Percentiles rank a stretch among this genome's conserved stretches.
Evolutionary conservation across 2,113 vertebrate species (phyloP).

Genomic region (Urocynchramus pylzowi): DNA sequence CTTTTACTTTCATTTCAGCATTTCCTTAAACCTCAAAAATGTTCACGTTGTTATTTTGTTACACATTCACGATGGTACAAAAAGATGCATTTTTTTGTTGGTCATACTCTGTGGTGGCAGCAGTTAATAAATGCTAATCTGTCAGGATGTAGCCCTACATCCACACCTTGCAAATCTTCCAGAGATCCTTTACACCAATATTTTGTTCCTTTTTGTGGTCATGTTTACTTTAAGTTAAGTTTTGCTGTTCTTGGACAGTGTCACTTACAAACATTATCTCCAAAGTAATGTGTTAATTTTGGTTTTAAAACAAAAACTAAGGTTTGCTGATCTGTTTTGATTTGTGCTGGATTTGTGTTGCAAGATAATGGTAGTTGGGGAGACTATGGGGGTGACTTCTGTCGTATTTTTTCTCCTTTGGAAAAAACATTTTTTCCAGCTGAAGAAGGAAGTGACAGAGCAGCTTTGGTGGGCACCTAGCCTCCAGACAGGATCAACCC

Average conservation of each 20-base stretch:
- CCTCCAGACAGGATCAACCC: neutral
- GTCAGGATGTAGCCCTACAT: neutral
- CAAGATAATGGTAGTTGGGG: neutral
- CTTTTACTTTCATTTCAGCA: neutral
- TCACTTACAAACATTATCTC: neutral
- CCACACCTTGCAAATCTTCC: neutral
- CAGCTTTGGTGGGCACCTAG: neutral
- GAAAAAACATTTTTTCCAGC: too few species aligned
- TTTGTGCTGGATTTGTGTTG: neutral
- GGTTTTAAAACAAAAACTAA: neutral
- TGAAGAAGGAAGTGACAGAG: neutral
- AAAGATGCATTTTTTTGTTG: neutral
- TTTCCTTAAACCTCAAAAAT: neutral
- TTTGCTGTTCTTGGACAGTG: neutral
- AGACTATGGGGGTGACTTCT: neutral
- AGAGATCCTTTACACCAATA: neutral
- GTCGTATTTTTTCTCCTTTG: neutral
- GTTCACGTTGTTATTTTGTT: neutral
- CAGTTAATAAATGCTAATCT: neutral
- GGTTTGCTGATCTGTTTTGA: neutral
- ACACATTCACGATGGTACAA: accelerated
- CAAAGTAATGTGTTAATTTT: neutral
- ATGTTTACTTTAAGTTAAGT: neutral
- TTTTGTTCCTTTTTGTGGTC: neutral
- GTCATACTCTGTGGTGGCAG: neutral